These are phyloP conservation scores for Vespertilio murinus DNA, from an alignment of 2,797 vertebrate species.

Conservation along the genomic window DNA sequence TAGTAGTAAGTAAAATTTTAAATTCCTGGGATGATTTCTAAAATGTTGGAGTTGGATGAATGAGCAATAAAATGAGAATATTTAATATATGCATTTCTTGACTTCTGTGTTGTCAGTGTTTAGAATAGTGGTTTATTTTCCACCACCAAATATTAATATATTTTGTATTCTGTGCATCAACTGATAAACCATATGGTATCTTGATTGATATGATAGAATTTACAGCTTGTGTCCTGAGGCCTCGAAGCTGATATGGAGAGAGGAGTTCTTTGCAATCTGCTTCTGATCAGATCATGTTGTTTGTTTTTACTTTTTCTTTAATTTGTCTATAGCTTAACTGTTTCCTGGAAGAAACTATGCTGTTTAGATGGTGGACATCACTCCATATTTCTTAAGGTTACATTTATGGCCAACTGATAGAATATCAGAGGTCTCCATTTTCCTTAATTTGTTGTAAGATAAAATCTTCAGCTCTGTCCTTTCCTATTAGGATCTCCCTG, in stretches of 20 bases:
- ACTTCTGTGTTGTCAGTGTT: background rate
- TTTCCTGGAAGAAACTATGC: background rate
- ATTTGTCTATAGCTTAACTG: background rate
- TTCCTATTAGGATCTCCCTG: background rate
- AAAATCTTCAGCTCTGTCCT: background rate
- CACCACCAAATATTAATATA: background rate
- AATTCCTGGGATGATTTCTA: conserved; percentile 1
- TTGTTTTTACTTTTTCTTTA: background rate
- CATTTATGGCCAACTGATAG: background rate
- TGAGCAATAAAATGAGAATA: background rate
- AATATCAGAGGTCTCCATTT: background rate
- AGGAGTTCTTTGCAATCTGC: background rate
- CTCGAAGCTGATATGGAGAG: background rate
- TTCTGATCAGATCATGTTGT: background rate
- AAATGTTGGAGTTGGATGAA: background rate
- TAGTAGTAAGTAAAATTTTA: background rate
- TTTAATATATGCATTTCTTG: conserved; percentile 25
- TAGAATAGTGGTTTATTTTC: conserved; percentile 9
- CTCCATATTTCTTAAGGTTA: background rate
- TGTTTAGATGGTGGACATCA: background rate
- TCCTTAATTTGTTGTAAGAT: background rate
- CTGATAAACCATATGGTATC: background rate
- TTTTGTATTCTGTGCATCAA: conserved; percentile 30
- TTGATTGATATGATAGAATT: background rate
- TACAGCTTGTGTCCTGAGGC: background rate